Evolutionary conservation across 2,888 invertebrate genomes (phyloP).

Genomic region (Hyposoter didymator): DNA sequence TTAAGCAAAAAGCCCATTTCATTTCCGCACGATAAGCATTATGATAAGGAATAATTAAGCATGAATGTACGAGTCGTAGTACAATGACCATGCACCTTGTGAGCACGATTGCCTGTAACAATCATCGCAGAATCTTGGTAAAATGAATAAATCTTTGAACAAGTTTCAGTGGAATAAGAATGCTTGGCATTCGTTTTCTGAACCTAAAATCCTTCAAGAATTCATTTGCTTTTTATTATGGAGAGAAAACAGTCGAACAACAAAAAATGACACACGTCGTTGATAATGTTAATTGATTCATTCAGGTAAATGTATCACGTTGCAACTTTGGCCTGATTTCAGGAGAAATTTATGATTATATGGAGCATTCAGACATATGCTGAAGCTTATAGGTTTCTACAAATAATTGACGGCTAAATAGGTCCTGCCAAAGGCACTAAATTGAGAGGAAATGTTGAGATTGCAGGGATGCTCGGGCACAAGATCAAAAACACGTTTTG

Average conservation of each 20-base stretch:
- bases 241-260: no score
- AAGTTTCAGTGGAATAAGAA: background rate
- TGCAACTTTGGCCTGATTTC: background rate
- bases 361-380: no score
- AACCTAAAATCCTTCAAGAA: background rate
- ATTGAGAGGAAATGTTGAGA: conserved; percentile 1
- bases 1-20: conserved; percentile 47
- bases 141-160: conserved; percentile 36
- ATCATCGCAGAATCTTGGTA: conserved; percentile 32
- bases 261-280: no score
- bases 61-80: conserved; percentile 47
- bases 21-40: conserved; percentile 66
- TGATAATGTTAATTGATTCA: background rate
- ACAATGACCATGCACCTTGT: conserved; percentile 30
- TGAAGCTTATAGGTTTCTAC: background rate
- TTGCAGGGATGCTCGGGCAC: background rate
- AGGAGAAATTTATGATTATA: no score
- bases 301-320: background rate
- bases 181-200: background rate
- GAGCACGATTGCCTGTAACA: conserved; percentile 2
- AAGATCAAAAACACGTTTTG: conserved; percentile 15
- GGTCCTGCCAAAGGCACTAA: background rate
- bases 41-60: conserved; percentile 71
- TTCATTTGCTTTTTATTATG: background rate
- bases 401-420: background rate